phyloP scores from a whole-genome alignment of 2,888 invertebrate species.

The Oscheius sp. region DNA sequence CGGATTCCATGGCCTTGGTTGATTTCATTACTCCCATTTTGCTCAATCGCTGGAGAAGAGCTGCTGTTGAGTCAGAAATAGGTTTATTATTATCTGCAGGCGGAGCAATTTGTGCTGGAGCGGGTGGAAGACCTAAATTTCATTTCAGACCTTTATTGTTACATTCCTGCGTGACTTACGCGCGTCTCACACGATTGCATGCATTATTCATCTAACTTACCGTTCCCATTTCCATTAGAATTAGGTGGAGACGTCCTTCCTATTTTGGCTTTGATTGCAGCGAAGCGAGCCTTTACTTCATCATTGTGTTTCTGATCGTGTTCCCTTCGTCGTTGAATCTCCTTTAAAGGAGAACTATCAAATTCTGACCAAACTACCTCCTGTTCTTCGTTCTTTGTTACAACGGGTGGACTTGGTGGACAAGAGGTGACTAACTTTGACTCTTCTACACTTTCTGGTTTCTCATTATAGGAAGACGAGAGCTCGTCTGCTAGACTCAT shows the following conservation, averaged over 20 bases:
- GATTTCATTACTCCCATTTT: constrained; percentile 15
- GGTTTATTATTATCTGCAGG: constrained; percentile 6
- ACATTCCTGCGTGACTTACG: too few relatives aligned
- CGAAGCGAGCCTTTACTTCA: constrained; percentile 19
- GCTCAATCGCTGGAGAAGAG: neutral
- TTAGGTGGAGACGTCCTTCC: constrained; percentile 14
- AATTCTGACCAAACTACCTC: neutral
- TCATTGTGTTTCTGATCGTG: constrained; percentile 16
- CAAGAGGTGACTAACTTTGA: neutral
- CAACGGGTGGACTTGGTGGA: constrained; percentile 16
- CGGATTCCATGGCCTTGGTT: constrained; percentile 14
- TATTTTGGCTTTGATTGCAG: constrained; percentile 20
- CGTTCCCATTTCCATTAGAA: neutral
- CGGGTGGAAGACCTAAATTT: neutral
- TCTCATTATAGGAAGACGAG: neutral
- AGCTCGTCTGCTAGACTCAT: neutral
- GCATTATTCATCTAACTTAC: neutral
- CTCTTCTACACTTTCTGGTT: constrained; percentile 9
- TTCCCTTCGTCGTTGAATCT: constrained; percentile 7
- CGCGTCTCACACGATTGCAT: too few relatives aligned
- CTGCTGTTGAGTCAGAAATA: constrained; percentile 18
- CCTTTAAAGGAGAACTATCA: neutral
- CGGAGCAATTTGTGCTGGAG: neutral
- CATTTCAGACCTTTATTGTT: neutral
- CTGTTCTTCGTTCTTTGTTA: constrained; percentile 1